Evolutionary conservation across 2,797 vertebrate genomes (phyloP).

Genomic region (Sebastes nivosus): DNA sequence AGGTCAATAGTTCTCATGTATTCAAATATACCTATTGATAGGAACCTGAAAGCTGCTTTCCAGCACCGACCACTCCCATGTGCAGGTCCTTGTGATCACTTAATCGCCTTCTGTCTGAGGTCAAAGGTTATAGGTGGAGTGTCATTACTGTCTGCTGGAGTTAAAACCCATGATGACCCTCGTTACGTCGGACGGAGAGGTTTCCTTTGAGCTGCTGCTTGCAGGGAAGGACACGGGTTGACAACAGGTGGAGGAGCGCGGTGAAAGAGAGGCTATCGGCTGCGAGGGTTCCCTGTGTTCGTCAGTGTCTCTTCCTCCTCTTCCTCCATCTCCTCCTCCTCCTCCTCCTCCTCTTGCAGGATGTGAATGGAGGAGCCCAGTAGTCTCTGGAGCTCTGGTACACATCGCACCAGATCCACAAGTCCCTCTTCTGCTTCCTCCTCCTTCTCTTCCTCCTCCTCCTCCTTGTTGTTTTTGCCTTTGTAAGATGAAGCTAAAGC

Average conservation of each 20-base stretch:
- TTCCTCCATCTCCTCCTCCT: background rate
- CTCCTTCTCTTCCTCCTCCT: slow-evolving; percentile 46
- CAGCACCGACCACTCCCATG: slow-evolving; percentile 64
- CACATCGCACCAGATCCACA: slow-evolving; percentile 92
- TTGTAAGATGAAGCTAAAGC: slow-evolving; percentile 72
- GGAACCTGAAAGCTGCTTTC: slow-evolving; percentile 83
- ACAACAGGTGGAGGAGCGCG: slow-evolving; percentile 8
- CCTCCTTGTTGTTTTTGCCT: slow-evolving; percentile 56
- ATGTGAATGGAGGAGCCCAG: slow-evolving; percentile 93
- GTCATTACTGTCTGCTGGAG: slow-evolving; percentile 53
- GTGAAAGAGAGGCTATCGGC: slow-evolving; percentile 74
- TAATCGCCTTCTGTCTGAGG: slow-evolving; percentile 65
- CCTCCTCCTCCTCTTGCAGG: slow-evolving; percentile 76
- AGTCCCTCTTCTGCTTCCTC: slow-evolving; percentile 75
- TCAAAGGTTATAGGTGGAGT: slow-evolving; percentile 67
- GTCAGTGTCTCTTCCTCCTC: slow-evolving; percentile 3
- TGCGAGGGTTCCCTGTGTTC: slow-evolving; percentile 56
- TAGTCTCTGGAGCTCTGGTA: slow-evolving; percentile 92
- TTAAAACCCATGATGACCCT: slow-evolving; percentile 47
- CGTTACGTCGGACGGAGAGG: slow-evolving; percentile 64
- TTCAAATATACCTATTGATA: slow-evolving; percentile 83
- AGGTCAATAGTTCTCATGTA: slow-evolving; percentile 73
- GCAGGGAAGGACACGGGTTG: slow-evolving; percentile 32
- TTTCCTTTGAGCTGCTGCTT: slow-evolving; percentile 77
- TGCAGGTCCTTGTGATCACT: slow-evolving; percentile 67